These are phyloP conservation scores for Erebia aethiops DNA, from an alignment of 2,888 invertebrate genomes.

Conservation along the genomic window DNA sequence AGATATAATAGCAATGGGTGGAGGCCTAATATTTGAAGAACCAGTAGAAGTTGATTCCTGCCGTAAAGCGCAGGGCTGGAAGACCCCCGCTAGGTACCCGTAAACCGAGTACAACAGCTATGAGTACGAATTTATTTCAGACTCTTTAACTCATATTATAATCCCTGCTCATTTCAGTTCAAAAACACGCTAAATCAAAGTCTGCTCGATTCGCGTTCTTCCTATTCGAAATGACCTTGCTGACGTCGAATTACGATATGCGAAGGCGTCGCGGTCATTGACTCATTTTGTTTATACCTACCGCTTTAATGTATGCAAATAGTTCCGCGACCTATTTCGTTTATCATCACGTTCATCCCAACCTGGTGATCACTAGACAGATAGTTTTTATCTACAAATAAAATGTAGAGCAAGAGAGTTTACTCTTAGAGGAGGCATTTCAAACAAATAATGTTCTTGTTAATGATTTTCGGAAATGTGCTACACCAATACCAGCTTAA, in stretches of 20 bases:
- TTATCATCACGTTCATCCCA: slow-evolving; percentile 11
- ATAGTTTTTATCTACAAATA: neutral
- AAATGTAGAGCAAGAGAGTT: neutral
- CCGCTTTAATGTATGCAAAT: slow-evolving; percentile 58
- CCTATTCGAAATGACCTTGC: slow-evolving; percentile 61
- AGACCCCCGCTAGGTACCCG: no score
- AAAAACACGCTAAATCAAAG: slow-evolving; percentile 8
- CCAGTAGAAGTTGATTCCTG: no score
- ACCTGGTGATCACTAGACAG: neutral
- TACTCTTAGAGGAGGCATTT: no score
- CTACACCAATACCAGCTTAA: no score
- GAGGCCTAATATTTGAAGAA: no score
- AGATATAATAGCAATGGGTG: no score
- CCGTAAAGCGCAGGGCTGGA: no score
- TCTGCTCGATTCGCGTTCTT: slow-evolving; percentile 23
- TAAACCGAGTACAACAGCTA: no score
- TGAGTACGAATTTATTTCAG: no score
- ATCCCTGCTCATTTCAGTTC: neutral
- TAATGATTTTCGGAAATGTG: no score
- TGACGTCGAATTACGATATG: slow-evolving; percentile 51
- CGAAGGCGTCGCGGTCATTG: slow-evolving; percentile 60
- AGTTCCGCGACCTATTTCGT: slow-evolving; percentile 64
- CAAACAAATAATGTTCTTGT: no score
- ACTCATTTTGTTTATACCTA: slow-evolving; percentile 50
- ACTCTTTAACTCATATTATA: neutral